These are phyloP conservation scores for Dolomedes plantarius DNA, from an alignment of 2,888 invertebrate genomes.

Conservation along the genomic window DNA sequence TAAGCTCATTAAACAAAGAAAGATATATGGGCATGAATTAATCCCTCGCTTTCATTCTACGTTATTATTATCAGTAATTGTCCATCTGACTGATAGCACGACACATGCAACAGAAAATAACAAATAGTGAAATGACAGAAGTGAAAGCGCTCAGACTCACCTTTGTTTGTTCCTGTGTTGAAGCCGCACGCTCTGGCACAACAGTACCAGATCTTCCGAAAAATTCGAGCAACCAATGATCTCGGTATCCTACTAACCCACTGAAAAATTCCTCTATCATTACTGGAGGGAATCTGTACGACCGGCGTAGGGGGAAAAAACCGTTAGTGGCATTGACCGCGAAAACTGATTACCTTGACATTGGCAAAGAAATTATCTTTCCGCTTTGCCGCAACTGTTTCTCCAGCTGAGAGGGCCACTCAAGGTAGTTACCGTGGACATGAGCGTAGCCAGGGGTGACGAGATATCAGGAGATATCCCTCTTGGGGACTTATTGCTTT, in stretches of 20 bases:
- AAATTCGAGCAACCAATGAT: neutral
- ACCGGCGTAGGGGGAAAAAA: neutral
- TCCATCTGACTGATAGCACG: too few species aligned
- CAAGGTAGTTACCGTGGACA: too few species aligned
- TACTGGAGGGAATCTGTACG: neutral
- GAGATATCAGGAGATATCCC: too few species aligned
- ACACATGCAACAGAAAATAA: too few species aligned
- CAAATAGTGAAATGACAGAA: neutral
- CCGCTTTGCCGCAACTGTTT: too few species aligned
- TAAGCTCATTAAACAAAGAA: too few species aligned
- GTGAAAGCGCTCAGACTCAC: neutral
- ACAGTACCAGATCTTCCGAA: neutral
- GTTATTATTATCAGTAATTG: too few species aligned
- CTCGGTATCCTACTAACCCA: constrained; percentile 4
- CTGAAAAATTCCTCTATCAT: neutral
- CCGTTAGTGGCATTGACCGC: neutral
- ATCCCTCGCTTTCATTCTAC: too few species aligned
- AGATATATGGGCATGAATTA: too few species aligned
- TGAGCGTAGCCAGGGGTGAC: too few species aligned
- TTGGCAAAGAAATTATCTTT: neutral
- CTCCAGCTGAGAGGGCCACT: too few species aligned
- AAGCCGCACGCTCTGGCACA: neutral
- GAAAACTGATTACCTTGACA: neutral
- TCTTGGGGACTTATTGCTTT: too few species aligned
- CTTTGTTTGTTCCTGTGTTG: neutral